A percentile compares a stretch with the other conserved stretches of the same genome.
Evolutionary conservation across 2,888 invertebrate genomes (phyloP).

Genomic region (Aelia acuminata): DNA sequence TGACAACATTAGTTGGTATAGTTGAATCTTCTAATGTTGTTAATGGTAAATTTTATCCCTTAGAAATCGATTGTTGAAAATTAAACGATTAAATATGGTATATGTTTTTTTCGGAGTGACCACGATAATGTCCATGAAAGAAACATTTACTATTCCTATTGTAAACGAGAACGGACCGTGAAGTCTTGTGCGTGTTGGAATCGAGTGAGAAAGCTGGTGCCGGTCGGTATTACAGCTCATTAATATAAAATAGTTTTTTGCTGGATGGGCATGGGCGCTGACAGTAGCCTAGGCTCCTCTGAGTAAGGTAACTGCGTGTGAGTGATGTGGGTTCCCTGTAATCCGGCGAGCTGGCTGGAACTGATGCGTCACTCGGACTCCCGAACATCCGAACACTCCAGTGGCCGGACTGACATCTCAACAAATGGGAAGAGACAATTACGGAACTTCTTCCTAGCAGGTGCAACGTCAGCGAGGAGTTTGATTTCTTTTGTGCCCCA

Average conservation of each 20-base stretch:
- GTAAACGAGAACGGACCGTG: constrained; percentile 1
- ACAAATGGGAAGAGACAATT: constrained; percentile 37
- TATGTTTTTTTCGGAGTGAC: background rate
- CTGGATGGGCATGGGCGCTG: constrained; percentile 21
- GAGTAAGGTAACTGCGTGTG: constrained; percentile 8
- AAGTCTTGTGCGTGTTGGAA: constrained; percentile 25
- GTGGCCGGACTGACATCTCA: constrained; percentile 30
- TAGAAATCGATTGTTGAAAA: background rate
- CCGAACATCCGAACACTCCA: constrained; percentile 14
- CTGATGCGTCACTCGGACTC: constrained; percentile 46
- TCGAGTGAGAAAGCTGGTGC: background rate
- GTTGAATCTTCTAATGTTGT: background rate
- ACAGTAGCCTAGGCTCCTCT: constrained; percentile 24
- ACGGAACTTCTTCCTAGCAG: constrained; percentile 40
- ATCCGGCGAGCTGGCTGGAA: constrained; percentile 28
- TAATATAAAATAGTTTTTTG: constrained; percentile 47
- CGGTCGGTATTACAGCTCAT: constrained; percentile 25
- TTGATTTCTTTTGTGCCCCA: constrained; percentile 17
- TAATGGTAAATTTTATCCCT: background rate
- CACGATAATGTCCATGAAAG: background rate
- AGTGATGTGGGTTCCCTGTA: constrained; percentile 42
- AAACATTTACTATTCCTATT: constrained; percentile 25
- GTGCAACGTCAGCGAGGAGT: constrained; percentile 36
- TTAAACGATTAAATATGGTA: background rate
- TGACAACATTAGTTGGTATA: no score